Base-by-base conservation (phyloP, 2,888 invertebrate species). In the Myopa tessellatipennis region DNA sequence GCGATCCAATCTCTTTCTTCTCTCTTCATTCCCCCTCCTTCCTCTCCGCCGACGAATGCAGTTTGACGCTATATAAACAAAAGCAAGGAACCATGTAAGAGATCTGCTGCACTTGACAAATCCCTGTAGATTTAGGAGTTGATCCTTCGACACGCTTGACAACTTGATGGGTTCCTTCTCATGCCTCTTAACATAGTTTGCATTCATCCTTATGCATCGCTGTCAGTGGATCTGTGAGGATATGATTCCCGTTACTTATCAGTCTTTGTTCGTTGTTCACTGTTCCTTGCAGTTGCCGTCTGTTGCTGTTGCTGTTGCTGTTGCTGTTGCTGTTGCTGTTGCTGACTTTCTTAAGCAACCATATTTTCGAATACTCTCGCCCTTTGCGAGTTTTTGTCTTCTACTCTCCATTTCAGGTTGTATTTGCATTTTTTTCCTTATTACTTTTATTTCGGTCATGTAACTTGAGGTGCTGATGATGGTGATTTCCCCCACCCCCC, bases 111-210 rank as follows among this genome's bases (percentile, higher is more conserved):
- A 26, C 26, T 10, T 12, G 71, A 70, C 52, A 76, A 76, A 76
- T 71, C 76, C 76, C 14, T 63, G 71, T 55, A 65, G 71, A 61
- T 70, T 76, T 76, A 60, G 45, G 63, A 69, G 69, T 76, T 76
- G 70, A 69, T 45, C 76, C 45, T 76, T 61, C 34, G 40, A 45
- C 71, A 38, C 55, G 71, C 71, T 67, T 76, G 70, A 70, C 76
- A 71, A 65, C 40, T 76, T 65, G 52, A 71, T 71, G 76, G 40
- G 50, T 45, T 61, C 73, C 61, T 73, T 61, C 18, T 45, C 0
- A 45, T 8, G 45, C 1, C 45, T 45, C 10, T 34, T 61, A n/a
- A 26, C 26, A 26, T 26, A 26, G 1, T 26, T 26, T 26, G 26
- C 26, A 26, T 26, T 26, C 2, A 2, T 26, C 26, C 26, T 26